phyloP scores from a whole-genome alignment of 2,797 vertebrate species.

The Varecia variegata region DNA sequence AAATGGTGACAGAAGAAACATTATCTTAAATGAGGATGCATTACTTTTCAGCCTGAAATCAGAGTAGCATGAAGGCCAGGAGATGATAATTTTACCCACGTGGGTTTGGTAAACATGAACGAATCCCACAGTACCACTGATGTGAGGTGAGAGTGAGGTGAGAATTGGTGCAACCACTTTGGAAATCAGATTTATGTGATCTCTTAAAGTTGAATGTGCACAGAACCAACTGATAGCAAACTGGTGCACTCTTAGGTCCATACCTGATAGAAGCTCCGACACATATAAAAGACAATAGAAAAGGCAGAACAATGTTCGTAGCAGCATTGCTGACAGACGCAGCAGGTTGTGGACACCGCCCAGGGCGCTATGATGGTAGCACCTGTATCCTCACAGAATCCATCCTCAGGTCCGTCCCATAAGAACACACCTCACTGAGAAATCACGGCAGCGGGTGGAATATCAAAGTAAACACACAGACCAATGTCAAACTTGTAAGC shows the following conservation, averaged over 20 bases:
- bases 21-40: accelerated
- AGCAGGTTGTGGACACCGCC: not conserved
- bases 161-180: not conserved
- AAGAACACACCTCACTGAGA: accelerated
- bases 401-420: not conserved
- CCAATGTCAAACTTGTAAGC: not conserved
- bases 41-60: accelerated
- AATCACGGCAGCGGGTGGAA: accelerated
- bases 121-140: no score
- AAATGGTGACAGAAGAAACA: no score
- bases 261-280: not conserved
- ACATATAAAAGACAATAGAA: not conserved
- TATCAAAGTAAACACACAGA: not conserved
- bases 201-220: accelerated
- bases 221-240: accelerated
- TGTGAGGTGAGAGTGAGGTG: not conserved
- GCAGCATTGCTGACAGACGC: not conserved
- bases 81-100: accelerated
- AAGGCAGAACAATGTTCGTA: not conserved
- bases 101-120: no score
- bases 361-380: not conserved
- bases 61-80: not conserved
- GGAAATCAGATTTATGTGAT: not conserved
- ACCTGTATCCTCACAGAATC: not conserved
- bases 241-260: not conserved